Conservation (phyloP, 2,797 vertebrate genomes). For the Margarornis squamiger region DNA sequence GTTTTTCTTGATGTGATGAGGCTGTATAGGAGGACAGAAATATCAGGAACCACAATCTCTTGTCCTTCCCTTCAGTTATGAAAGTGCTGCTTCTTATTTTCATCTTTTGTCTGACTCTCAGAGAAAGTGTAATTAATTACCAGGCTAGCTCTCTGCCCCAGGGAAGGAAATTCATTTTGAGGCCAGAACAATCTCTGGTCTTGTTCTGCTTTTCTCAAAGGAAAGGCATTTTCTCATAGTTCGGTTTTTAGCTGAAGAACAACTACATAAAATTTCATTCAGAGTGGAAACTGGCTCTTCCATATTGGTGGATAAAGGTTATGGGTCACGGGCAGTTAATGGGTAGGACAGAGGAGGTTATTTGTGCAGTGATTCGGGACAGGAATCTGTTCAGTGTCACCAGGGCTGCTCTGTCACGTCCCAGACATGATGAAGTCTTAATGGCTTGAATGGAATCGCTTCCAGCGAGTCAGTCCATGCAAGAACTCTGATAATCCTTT, state of each 20-base stretch:
- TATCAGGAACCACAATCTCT: background rate
- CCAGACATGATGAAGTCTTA: background rate
- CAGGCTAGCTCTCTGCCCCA: background rate
- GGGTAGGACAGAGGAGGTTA: background rate
- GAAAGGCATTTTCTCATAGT: slow-evolving; percentile 27
- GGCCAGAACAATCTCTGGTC: slow-evolving; percentile 6
- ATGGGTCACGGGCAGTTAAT: background rate
- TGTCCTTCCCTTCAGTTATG: background rate
- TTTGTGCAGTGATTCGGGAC: background rate
- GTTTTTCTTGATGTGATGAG: background rate
- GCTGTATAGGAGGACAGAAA: background rate
- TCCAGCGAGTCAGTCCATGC: background rate
- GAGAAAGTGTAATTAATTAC: slow-evolving; percentile 56
- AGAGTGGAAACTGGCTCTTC: background rate
- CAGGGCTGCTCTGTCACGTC: background rate
- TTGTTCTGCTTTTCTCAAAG: slow-evolving; percentile 42
- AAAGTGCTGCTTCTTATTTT: background rate
- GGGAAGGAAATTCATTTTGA: slow-evolving; percentile 43
- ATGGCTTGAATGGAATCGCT: background rate
- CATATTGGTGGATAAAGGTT: slow-evolving; percentile 2
- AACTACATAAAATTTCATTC: background rate
- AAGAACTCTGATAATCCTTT: background rate
- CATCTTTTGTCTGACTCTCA: slow-evolving; percentile 14
- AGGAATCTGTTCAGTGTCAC: background rate
- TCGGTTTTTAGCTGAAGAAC: slow-evolving; percentile 1